phyloP scores from a whole-genome alignment of 2,113 vertebrate species.

The Podiceps cristatus region DNA sequence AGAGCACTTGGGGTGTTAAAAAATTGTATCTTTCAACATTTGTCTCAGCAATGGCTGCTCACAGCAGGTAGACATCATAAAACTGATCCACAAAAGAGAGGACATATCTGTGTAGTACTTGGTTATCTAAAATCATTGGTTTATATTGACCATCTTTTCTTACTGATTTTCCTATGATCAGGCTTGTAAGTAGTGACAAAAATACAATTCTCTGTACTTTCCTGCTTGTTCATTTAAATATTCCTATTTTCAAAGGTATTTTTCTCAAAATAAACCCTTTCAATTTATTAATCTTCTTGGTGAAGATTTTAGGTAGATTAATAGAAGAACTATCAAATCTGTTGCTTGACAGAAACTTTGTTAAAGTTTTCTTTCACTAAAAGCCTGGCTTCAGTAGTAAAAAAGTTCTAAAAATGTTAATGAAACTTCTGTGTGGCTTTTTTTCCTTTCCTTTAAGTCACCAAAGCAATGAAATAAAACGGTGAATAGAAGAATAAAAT shows the following conservation, averaged over 20 bases:
- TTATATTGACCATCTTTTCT: neutral
- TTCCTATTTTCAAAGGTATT: neutral
- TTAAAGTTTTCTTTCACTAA: no score
- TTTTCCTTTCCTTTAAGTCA: neutral
- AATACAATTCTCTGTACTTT: neutral
- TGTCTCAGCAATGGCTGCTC: neutral
- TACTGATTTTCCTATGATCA: neutral
- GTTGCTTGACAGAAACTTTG: neutral
- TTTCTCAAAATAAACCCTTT: neutral
- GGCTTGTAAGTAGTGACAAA: neutral
- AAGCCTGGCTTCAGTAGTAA: no score
- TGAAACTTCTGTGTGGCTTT: rapidly evolving
- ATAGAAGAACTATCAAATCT: neutral
- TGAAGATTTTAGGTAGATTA: neutral
- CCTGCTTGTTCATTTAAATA: neutral
- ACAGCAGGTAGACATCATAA: neutral
- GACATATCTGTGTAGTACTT: neutral
- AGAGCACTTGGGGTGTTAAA: neutral
- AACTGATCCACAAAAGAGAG: neutral
- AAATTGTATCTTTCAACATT: neutral
- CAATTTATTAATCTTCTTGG: neutral
- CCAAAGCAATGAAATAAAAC: neutral
- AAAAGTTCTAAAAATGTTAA: neutral
- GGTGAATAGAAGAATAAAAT: neutral
- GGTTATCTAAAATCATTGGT: neutral